Percentiles rank a stretch among this genome's conserved stretches.
These are phyloP conservation scores for Anastrepha obliqua DNA, from an alignment of 1,140 invertebrate species.

Conservation along the genomic window DNA sequence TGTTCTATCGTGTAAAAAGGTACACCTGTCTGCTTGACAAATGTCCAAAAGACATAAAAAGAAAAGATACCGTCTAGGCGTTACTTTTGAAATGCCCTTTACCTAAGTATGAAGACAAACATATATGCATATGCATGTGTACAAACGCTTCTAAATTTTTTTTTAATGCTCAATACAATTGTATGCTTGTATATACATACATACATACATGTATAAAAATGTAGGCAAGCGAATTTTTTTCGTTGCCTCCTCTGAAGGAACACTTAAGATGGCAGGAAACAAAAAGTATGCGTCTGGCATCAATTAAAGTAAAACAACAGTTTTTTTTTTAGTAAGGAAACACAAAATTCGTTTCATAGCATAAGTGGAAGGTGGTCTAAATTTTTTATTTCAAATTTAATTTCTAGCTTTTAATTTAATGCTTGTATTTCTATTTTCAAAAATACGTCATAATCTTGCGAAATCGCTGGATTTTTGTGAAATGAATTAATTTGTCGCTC, in stretches of 20 bases:
- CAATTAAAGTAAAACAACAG: conserved; percentile 17
- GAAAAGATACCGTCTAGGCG: no score
- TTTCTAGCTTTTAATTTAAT: conserved; percentile 23
- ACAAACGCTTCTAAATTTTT: no score
- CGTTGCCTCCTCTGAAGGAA: conserved; percentile 2
- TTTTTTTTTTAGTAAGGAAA: not conserved
- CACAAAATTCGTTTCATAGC: conserved; percentile 19
- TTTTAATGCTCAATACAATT: no score
- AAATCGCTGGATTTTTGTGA: conserved; percentile 33
- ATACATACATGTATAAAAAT: not conserved
- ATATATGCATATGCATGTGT: no score
- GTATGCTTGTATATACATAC: not conserved
- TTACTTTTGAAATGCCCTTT: no score
- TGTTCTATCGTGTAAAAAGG: no score
- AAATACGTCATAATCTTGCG: conserved; percentile 8
- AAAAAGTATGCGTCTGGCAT: conserved; percentile 22
- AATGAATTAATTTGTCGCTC: conserved; percentile 26
- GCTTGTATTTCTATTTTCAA: not conserved
- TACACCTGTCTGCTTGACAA: no score
- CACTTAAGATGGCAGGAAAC: conserved; percentile 20
- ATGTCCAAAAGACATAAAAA: no score
- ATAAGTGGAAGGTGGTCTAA: not conserved
- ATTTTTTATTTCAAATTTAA: conserved; percentile 12
- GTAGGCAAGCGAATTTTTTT: not conserved
- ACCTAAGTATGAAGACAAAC: no score